Evolutionary conservation across 2,113 vertebrate genomes (phyloP), one percentile per base, ranked within the genome.

Genomic region (Mobula birostris): DNA sequence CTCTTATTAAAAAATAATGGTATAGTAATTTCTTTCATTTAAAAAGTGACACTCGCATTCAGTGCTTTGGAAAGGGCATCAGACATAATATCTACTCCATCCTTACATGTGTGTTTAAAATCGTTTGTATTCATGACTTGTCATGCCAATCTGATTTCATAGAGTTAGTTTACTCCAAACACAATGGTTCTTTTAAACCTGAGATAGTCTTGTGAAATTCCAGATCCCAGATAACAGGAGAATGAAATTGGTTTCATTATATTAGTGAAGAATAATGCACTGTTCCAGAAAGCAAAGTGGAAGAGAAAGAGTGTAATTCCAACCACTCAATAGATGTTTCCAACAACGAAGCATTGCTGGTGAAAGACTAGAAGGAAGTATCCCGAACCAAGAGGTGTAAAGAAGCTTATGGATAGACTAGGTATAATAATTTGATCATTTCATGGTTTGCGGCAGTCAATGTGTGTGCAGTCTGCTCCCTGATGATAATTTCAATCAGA

Each of bases 171-270:
- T 61, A 48, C 83, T 87, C 29, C 83, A 87, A 87, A 56, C 83
- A 87, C 83, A 87, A 87, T 87, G 9, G 83, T 19, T 61, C 29
- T 87, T 87, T 27, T 24, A 58, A 48, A 61, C 48, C 48, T 29
- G 56, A 87, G 56, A 61, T 87, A 56, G 24, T 56, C 61, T 87
- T 61, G 56, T 61, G 83, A 87, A 87, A 87, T 63, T 58, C 56
- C 83, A 87, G 83, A 87, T 87, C 83, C 83, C 83, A 87, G 83
- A 87, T 87, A 61, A 56, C 83, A 27, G 56, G 27, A 87, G 58
- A 27, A 87, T 87, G 79, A 15, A 48, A 48, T 40, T 82, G 79
- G 32, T 87, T 87, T 87, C 56, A 61, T 87, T 87, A 87, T 87
- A 61, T 29, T 11, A 1, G 24, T 14, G 24, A 61, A 29, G 27